Evolutionary conservation across 2,888 invertebrate species (phyloP).

Genomic region (Microdon myrmicae): DNA sequence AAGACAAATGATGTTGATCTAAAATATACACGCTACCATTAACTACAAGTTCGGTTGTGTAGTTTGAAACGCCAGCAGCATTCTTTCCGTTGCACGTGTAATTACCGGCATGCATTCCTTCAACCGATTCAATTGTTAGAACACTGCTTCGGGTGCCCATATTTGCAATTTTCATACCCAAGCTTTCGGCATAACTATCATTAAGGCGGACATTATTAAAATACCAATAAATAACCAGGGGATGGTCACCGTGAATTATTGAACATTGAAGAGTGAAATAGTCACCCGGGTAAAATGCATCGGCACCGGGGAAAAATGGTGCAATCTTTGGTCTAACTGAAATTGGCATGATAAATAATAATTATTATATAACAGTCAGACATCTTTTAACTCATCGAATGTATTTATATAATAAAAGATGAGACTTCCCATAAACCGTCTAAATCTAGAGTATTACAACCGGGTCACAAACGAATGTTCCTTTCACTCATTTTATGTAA

Average conservation of each 20-base stretch:
- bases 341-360: constrained; percentile 59
- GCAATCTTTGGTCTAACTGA: constrained; percentile 81
- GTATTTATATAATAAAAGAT: too few species aligned
- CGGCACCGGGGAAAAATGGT: constrained; percentile 79
- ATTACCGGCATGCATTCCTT: constrained; percentile 75
- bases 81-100: constrained; percentile 76
- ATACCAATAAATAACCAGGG: constrained; percentile 79
- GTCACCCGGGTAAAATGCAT: constrained; percentile 79
- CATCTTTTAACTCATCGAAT: too few species aligned
- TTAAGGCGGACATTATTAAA: constrained; percentile 72
- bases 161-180: constrained; percentile 67
- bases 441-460: too few species aligned
- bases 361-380: not conserved
- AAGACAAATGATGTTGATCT: not conserved
- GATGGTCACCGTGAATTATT: constrained; percentile 80
- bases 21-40: constrained; percentile 70
- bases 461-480: too few species aligned
- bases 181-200: constrained; percentile 63
- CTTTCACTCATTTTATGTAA: too few species aligned
- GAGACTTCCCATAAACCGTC: too few species aligned
- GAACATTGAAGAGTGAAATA: constrained; percentile 73
- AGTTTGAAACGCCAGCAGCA: constrained; percentile 74
- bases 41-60: constrained; percentile 75
- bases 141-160: constrained; percentile 70
- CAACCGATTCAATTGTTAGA: constrained; percentile 72